Percentiles rank a stretch among this genome's conserved stretches.
phyloP scores from a whole-genome alignment of 2,797 vertebrate species.

The Acanthopagrus latus region DNA sequence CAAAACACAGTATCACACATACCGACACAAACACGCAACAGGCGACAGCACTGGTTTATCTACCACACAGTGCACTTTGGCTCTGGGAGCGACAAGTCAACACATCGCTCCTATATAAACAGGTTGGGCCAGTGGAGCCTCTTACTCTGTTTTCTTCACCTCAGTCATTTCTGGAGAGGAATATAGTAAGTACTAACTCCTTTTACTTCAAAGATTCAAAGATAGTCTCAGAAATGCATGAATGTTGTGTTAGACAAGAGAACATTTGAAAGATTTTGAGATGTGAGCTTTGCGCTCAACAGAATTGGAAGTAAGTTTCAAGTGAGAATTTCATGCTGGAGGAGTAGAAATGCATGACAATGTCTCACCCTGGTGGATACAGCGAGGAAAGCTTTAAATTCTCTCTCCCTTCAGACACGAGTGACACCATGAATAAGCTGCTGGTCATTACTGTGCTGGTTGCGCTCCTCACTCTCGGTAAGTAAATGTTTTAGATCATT shows the following conservation, averaged over 20 bases:
- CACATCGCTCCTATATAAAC: conserved; percentile 84
- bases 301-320: background rate
- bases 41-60: conserved; percentile 74
- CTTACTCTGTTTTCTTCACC: conserved; percentile 56
- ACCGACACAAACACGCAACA: conserved; percentile 18
- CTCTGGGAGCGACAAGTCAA: conserved; percentile 80
- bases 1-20: conserved; percentile 39
- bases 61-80: conserved; percentile 83
- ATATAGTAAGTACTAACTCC: conserved; percentile 81
- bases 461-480: conserved; percentile 81
- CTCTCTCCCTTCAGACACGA: conserved; percentile 56
- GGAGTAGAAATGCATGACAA: conserved; percentile 39
- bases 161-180: conserved; percentile 64
- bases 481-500: conserved; percentile 35
- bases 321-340: background rate
- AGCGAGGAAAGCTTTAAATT: conserved; percentile 17
- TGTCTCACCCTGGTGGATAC: conserved; percentile 75
- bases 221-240: background rate
- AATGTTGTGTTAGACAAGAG: background rate
- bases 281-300: background rate
- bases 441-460: conserved; percentile 78
- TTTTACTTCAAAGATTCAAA: conserved; percentile 31
- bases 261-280: background rate
- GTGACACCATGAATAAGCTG: conserved; percentile 82
- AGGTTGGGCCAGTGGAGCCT: conserved; percentile 37